Evolutionary conservation across 2,888 invertebrate genomes (phyloP).

Genomic region (Stomorhina lunata): DNA sequence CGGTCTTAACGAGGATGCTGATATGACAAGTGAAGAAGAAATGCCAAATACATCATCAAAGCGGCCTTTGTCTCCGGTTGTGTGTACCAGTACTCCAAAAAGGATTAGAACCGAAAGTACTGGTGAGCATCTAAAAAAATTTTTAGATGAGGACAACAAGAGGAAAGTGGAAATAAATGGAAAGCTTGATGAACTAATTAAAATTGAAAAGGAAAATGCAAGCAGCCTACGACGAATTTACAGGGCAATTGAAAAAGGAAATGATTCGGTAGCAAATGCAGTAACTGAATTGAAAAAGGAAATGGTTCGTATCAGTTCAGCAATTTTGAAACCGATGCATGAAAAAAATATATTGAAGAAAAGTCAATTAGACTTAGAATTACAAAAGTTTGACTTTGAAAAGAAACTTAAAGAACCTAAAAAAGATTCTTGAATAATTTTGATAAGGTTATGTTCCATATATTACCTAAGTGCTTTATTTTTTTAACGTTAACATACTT

Average conservation of each 20-base stretch:
- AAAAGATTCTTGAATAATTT: not conserved
- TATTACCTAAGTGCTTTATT: not conserved
- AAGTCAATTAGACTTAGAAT: not conserved
- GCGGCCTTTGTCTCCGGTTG: not conserved
- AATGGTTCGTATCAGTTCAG: not conserved
- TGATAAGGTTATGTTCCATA: not conserved
- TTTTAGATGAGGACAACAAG: not conserved
- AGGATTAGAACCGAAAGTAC: not conserved
- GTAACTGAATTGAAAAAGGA: not conserved
- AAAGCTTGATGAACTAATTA: slow-evolving; percentile 1
- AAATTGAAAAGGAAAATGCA: too few relatives aligned
- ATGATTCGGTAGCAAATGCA: not conserved
- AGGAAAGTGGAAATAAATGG: not conserved
- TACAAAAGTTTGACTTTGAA: not conserved
- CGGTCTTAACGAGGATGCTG: not conserved
- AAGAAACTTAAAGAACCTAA: not conserved
- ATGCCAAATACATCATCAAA: not conserved
- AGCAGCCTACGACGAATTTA: too few relatives aligned
- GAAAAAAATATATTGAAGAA: not conserved
- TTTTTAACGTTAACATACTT: not conserved
- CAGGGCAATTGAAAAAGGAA: too few relatives aligned
- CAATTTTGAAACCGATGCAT: not conserved
- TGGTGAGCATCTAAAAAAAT: not conserved
- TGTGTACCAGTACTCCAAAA: slow-evolving; percentile 5
- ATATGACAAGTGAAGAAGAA: not conserved